A percentile compares a stretch with the other conserved stretches of the same genome.
Evolutionary conservation across 2,797 vertebrate species (phyloP).

Genomic region (Enteromius paludinosus): DNA sequence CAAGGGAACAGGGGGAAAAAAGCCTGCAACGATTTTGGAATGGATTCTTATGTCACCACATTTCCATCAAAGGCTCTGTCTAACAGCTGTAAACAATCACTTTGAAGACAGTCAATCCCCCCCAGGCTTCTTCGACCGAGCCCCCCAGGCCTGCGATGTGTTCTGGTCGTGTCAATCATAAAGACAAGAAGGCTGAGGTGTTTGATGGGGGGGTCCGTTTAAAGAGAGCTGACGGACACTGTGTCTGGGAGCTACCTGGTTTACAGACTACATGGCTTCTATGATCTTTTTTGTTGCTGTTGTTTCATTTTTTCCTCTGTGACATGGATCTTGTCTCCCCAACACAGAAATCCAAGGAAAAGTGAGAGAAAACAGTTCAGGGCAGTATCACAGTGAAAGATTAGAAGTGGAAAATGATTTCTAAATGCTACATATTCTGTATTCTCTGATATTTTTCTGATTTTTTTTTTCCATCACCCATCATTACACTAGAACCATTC

Average conservation of each 20-base stretch:
- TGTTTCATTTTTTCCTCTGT: conserved; percentile 14
- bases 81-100: conserved; percentile 95
- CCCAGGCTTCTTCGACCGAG: conserved; percentile 70
- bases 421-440: not conserved
- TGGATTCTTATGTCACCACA: conserved; percentile 85
- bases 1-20: conserved; percentile 46
- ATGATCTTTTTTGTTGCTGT: conserved; percentile 56
- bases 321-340: conserved; percentile 53
- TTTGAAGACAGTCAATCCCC: conserved; percentile 85
- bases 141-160: conserved; percentile 70
- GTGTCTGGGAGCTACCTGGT: conserved; percentile 48
- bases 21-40: conserved; percentile 86
- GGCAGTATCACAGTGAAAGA: conserved; percentile 7
- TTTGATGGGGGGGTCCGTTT: conserved; percentile 69
- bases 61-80: conserved; percentile 82
- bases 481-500: not conserved
- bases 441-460: not conserved
- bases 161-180: conserved; percentile 82
- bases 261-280: conserved; percentile 58
- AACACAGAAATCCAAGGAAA: not conserved
- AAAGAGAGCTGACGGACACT: conserved; percentile 66
- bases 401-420: conserved; percentile 15
- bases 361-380: conserved; percentile 1
- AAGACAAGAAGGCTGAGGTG: conserved; percentile 82
- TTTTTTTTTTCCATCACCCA: not conserved